Evolutionary conservation across 2,113 vertebrate genomes (phyloP).

Genomic region (Calyptomena viridis): DNA sequence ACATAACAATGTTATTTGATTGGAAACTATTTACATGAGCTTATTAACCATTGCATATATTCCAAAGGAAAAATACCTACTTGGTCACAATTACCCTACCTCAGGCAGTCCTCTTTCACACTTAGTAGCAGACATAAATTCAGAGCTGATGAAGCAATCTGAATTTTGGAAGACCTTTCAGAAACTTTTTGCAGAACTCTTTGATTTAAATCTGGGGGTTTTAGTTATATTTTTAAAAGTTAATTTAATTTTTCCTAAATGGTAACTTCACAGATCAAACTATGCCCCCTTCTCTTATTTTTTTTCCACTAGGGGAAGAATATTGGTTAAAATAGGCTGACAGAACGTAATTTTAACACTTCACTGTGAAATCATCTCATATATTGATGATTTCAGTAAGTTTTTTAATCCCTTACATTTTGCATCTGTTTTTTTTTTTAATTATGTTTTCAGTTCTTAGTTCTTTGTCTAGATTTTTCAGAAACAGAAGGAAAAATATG

Average conservation of each 20-base stretch:
- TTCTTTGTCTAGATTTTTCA: conserved; percentile 2
- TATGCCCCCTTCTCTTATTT: rapidly evolving
- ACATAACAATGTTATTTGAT: not conserved
- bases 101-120: not conserved
- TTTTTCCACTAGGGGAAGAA: not conserved
- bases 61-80: not conserved
- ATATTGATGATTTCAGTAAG: not conserved
- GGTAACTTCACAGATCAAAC: not conserved
- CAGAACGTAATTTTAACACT: not conserved
- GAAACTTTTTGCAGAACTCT: not conserved
- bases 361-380: not conserved
- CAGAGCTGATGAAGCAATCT: not conserved
- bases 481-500: not conserved
- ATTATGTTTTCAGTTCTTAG: not conserved
- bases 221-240: not conserved
- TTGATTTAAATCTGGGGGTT: not conserved
- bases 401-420: not conserved
- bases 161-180: not conserved
- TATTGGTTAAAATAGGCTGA: not conserved
- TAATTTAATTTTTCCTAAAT: not conserved
- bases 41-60: not conserved
- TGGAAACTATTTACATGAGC: not conserved
- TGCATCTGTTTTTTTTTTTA: not conserved
- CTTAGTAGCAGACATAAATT: not conserved
- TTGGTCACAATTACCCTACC: not conserved